A percentile compares a stretch with the other conserved stretches of the same genome.
phyloP scores from a whole-genome alignment of 2,113 vertebrate genomes.

The Cacatua alba region DNA sequence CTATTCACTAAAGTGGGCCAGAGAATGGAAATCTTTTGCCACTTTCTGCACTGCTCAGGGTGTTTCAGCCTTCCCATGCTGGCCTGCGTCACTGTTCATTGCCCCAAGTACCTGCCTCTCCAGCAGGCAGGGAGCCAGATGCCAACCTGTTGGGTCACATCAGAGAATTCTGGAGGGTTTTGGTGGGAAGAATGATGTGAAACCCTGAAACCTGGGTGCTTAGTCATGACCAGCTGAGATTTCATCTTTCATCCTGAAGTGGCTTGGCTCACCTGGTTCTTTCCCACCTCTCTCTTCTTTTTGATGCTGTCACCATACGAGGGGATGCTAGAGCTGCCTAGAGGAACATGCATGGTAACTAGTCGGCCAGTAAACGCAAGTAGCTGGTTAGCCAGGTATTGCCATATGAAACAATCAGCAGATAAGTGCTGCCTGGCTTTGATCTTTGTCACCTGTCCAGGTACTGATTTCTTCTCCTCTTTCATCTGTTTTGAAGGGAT shows the following conservation, averaged over 20 bases:
- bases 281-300: not conserved
- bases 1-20: not conserved
- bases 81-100: not conserved
- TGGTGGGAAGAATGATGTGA: not conserved
- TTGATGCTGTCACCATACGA: not conserved
- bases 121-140: rapidly evolving
- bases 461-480: not conserved
- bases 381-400: not conserved
- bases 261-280: rapidly evolving
- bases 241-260: not conserved
- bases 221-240: rapidly evolving
- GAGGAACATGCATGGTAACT: not conserved
- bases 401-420: not conserved
- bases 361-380: not conserved
- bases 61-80: not conserved
- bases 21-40: not conserved
- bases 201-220: not conserved
- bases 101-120: not conserved
- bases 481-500: not conserved
- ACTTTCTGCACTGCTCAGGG: not conserved
- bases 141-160: not conserved
- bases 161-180: not conserved
- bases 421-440: not conserved
- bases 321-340: not conserved
- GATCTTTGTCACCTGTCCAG: not conserved